phyloP scores from a whole-genome alignment of 2,797 vertebrate genomes.

The Heliangelus exortis region DNA sequence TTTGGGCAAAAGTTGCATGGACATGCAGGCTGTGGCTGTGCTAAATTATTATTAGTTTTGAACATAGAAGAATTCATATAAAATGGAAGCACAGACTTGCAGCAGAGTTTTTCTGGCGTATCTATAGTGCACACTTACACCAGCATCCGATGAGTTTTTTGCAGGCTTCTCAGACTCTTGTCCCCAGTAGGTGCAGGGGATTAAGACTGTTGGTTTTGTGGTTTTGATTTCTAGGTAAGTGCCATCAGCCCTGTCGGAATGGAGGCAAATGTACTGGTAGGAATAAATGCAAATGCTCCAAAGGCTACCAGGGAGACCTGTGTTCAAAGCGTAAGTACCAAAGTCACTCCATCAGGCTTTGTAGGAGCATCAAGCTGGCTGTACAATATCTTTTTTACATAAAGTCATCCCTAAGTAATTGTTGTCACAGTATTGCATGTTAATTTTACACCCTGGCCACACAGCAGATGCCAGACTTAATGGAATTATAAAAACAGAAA shows the following conservation, averaged over 20 bases:
- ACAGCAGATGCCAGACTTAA: not conserved
- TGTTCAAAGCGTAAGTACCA: constrained; percentile 87
- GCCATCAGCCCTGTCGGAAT: constrained; percentile 86
- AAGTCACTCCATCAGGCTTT: not conserved
- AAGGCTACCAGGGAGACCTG: constrained; percentile 90
- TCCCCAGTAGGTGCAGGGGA: not conserved
- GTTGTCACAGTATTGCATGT: not conserved
- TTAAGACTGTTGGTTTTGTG: not conserved
- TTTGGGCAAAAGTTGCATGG: not conserved
- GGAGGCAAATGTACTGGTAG: constrained; percentile 90
- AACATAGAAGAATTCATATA: not conserved
- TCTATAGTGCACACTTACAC: not conserved
- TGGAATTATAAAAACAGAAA: not conserved
- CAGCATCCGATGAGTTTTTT: not conserved
- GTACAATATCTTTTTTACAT: not conserved
- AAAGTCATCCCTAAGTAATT: not conserved
- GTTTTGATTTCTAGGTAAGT: constrained; percentile 82
- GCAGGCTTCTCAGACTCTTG: not conserved
- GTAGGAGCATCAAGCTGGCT: not conserved
- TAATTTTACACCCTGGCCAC: not conserved
- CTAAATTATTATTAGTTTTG: not conserved
- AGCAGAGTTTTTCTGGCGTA: not conserved
- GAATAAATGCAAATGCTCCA: constrained; percentile 91
- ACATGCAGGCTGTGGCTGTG: accelerated
- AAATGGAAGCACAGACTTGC: not conserved